Base-by-base conservation (phyloP, 2,888 invertebrate genomes). In the Gastracanthus pulcherrimus region DNA sequence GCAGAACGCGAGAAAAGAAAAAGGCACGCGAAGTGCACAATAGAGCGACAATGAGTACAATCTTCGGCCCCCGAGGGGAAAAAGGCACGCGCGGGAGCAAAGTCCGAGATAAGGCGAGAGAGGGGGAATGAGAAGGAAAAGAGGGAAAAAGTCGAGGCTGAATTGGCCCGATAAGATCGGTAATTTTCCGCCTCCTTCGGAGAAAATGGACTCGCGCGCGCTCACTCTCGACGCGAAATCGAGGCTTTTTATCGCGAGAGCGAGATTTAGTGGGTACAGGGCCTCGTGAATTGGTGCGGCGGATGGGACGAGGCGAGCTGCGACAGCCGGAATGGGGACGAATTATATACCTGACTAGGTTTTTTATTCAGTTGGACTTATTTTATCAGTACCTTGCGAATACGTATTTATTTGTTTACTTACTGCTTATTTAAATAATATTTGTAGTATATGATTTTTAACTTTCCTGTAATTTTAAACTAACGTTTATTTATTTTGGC, bases 121-220 rank as follows among this genome's bases (percentile, higher is more conserved):
- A 5, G 3, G 1, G 29, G 26, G 38, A 29, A 75, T 1, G 31
- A 11, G n/a, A 36, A 55, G 36, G 29, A 19, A 34, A 4, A 19
- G 16, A 16, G 62, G 23, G 19, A 31, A 76, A 76, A 76, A 58
- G 31, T 48, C 45, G 23, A 13, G 38, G 29, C 31, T 78, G 64
- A 64, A 78, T 51, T 75, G 60, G 29, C 11, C 69, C 62, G 80
- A 80, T 75, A 80, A 80, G 23, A 69, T 70, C 74, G 55, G 36
- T 31, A 62, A 75, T 75, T 70, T 75, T 74, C 62, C 70, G 62
- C 29, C 70, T 60, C 38, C 62, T 62, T 16, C 69, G 51, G 1
- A 34, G 11, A 62, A 77, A 66, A 45, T 64, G 55, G 34, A 66
- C 38, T 72, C 38, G n/a, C n/a, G n/a, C n/a, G n/a, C n/a, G n/a